Percentiles rank a stretch among this genome's conserved stretches.
These are phyloP conservation scores for Podarcis lilfordi DNA, from an alignment of 2,797 vertebrate species.

Conservation along the genomic window DNA sequence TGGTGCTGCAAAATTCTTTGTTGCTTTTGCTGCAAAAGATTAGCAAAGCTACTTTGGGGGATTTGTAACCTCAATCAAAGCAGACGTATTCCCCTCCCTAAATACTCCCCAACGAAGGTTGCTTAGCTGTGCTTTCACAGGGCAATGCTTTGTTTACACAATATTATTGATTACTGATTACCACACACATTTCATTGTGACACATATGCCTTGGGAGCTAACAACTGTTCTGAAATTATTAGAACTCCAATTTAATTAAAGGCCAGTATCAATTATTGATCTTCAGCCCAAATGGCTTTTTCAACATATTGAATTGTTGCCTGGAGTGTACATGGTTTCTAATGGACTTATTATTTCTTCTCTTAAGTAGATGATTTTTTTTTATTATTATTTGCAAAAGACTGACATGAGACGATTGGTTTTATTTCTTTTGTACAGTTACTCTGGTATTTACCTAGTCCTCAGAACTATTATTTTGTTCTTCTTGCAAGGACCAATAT, in stretches of 20 bases:
- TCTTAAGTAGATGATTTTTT: not conserved
- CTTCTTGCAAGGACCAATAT: not conserved
- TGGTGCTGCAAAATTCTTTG: too few relatives aligned
- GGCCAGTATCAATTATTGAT: not conserved
- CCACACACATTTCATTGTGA: not conserved
- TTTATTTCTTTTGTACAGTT: not conserved
- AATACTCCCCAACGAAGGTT: not conserved
- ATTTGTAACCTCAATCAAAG: not conserved
- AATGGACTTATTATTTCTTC: not conserved
- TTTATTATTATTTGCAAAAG: not conserved
- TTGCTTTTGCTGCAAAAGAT: too few relatives aligned
- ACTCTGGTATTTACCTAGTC: not conserved
- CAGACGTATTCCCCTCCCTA: not conserved
- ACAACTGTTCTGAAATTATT: not conserved
- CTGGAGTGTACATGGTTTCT: not conserved
- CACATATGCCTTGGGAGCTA: constrained; percentile 13
- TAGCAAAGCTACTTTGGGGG: not conserved
- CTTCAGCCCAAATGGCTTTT: not conserved
- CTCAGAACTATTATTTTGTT: not conserved
- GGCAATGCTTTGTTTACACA: not conserved
- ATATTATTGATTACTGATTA: not conserved
- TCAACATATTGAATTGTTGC: not conserved
- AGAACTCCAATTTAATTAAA: not conserved
- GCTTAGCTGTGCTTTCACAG: too few relatives aligned
- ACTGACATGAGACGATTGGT: not conserved